Conservation (phyloP, 2,797 vertebrate species). For the Melanotaenia pygmaea region DNA sequence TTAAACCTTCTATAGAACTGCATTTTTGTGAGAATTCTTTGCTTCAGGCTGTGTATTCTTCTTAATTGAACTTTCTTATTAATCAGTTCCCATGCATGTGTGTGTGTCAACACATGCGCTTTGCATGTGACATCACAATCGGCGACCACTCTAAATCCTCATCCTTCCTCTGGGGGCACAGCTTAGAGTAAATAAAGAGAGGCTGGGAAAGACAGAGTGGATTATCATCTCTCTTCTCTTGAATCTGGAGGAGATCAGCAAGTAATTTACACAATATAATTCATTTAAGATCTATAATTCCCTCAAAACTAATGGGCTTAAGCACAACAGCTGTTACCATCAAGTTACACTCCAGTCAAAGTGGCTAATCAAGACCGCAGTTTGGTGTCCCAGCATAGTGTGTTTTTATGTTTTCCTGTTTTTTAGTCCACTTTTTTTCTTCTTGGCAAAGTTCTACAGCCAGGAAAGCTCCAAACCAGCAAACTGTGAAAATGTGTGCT, state of each 20-base stretch:
- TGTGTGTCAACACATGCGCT: conserved; percentile 8
- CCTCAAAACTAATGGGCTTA: conserved; percentile 74
- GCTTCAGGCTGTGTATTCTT: conserved; percentile 28
- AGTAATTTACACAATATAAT: conserved; percentile 78
- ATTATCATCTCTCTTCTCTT: conserved; percentile 75
- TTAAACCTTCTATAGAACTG: conserved; percentile 3
- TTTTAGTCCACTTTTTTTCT: neutral
- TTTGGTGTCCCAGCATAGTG: conserved; percentile 24
- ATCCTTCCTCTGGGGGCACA: conserved; percentile 77
- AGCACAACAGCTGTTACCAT: conserved; percentile 63
- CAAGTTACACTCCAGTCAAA: conserved; percentile 61
- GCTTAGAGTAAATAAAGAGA: conserved; percentile 81
- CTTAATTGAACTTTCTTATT: conserved; percentile 17
- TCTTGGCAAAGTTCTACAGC: neutral
- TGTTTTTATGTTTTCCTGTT: neutral
- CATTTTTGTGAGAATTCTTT: conserved; percentile 26
- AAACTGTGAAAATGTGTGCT: too few species aligned
- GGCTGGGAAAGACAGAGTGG: conserved; percentile 72
- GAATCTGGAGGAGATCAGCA: conserved; percentile 73
- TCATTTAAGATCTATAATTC: conserved; percentile 77
- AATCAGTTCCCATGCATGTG: conserved; percentile 13
- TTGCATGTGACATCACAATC: conserved; percentile 68
- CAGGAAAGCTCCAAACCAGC: too few species aligned
- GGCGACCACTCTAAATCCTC: conserved; percentile 73
- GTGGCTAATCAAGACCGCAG: conserved; percentile 33